These are phyloP conservation scores for Phalacrocorax brasilianus DNA, from an alignment of 2,113 vertebrate species.

Conservation along the genomic window DNA sequence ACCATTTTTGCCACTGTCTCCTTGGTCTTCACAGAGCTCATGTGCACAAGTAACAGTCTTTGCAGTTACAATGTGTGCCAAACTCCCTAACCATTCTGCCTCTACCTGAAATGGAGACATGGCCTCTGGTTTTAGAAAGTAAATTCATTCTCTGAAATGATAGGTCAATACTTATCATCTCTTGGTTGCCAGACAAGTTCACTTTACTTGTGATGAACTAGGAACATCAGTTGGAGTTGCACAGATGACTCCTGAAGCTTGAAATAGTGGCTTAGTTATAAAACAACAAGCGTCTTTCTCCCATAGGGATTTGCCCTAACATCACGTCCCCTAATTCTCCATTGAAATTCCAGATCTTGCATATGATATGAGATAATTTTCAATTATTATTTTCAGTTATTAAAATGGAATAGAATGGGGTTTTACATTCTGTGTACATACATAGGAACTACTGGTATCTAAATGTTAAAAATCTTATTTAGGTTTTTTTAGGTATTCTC, in stretches of 20 bases:
- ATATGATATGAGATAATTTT: neutral
- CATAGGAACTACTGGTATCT: neutral
- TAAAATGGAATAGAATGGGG: neutral
- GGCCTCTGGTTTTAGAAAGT: neutral
- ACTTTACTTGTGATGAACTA: neutral
- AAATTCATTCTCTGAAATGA: neutral
- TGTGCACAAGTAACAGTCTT: neutral
- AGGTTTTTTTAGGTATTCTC: neutral
- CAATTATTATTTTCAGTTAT: neutral
- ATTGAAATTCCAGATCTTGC: neutral
- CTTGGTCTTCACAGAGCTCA: neutral
- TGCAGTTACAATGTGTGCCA: neutral
- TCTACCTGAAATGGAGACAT: neutral
- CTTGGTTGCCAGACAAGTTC: neutral
- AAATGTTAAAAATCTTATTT: neutral
- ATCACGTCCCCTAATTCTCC: neutral
- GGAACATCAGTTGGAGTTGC: neutral
- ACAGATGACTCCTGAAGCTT: neutral
- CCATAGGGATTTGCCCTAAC: neutral
- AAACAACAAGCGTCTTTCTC: neutral
- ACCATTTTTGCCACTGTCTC: neutral
- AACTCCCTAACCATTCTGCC: neutral
- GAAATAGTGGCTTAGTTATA: neutral
- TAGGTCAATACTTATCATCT: neutral
- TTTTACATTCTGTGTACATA: neutral